Percentiles rank a stretch among this genome's conserved stretches.
Conservation (phyloP, 2,113 vertebrate species). For the Corydoras maculifer region DNA sequence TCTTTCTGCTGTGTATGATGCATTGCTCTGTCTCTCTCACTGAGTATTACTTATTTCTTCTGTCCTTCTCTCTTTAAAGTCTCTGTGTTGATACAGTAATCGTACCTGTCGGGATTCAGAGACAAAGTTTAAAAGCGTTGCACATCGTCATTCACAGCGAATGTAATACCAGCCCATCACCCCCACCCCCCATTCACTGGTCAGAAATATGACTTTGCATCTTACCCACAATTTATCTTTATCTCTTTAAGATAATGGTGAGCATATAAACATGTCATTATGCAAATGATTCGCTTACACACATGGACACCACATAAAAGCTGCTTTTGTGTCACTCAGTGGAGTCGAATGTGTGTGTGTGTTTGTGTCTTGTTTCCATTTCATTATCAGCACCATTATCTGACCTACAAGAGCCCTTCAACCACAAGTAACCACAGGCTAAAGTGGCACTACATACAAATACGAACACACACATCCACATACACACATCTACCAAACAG, state of each 20-base stretch:
- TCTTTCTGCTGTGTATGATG: too few species aligned
- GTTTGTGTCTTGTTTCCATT: conserved; percentile 12
- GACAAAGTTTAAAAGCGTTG: too few species aligned
- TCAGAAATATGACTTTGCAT: neutral
- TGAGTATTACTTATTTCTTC: neutral
- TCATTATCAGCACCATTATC: conserved; percentile 10
- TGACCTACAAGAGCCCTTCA: conserved; percentile 23
- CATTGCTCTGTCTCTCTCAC: too few species aligned
- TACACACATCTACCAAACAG: conserved; percentile 1
- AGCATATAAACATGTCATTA: neutral
- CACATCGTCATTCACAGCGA: too few species aligned
- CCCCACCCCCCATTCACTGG: too few species aligned
- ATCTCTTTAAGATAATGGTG: neutral
- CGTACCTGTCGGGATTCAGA: neutral
- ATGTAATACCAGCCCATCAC: neutral
- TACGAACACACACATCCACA: neutral
- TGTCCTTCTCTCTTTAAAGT: neutral
- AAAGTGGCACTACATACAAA: conserved; percentile 2
- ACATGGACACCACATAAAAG: neutral
- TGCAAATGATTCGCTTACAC: conserved; percentile 3
- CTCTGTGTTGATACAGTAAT: neutral
- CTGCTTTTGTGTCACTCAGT: neutral
- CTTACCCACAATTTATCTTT: neutral
- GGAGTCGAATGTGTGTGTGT: neutral
- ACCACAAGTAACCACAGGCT: conserved; percentile 9